Evolutionary conservation across 2,888 invertebrate genomes (phyloP).

Genomic region (Lingula anatina): DNA sequence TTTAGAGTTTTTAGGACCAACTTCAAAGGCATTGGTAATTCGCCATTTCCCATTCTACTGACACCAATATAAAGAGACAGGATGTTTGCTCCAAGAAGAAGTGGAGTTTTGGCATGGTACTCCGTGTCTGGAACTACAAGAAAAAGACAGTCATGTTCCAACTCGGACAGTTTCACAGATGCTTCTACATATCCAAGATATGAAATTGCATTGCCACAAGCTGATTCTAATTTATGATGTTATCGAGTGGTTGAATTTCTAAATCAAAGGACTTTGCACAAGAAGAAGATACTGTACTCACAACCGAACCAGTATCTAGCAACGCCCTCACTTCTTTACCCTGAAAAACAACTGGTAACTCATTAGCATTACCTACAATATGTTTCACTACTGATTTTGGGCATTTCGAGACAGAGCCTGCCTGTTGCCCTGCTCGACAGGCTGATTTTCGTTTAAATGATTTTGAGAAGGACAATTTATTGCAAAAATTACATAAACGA

Average conservation of each 20-base stretch:
- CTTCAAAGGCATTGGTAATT: too few species aligned
- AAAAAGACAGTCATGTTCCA: not conserved
- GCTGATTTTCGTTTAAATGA: too few species aligned
- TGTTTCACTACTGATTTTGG: slow-evolving; percentile 7
- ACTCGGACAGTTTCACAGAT: not conserved
- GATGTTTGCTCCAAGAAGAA: slow-evolving; percentile 8
- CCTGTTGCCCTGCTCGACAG: too few species aligned
- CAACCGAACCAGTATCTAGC: slow-evolving; percentile 1
- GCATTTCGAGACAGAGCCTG: too few species aligned
- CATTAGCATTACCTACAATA: too few species aligned
- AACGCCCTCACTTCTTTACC: too few species aligned
- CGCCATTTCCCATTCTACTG: too few species aligned
- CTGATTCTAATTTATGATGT: not conserved
- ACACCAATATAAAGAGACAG: not conserved
- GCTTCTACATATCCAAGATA: slow-evolving; percentile 2
- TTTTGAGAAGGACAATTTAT: too few species aligned
- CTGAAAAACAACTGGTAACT: too few species aligned
- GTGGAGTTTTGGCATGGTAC: slow-evolving; percentile 4
- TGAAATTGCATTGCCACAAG: slow-evolving; percentile 2
- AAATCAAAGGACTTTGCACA: slow-evolving; percentile 1
- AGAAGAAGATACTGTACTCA: not conserved
- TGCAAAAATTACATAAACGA: too few species aligned
- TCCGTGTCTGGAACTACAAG: slow-evolving; percentile 1
- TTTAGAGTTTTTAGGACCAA: too few species aligned
- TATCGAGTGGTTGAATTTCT: not conserved